Base-by-base conservation (phyloP, 2,797 vertebrate genomes). In the Crenuchus spilurus region DNA sequence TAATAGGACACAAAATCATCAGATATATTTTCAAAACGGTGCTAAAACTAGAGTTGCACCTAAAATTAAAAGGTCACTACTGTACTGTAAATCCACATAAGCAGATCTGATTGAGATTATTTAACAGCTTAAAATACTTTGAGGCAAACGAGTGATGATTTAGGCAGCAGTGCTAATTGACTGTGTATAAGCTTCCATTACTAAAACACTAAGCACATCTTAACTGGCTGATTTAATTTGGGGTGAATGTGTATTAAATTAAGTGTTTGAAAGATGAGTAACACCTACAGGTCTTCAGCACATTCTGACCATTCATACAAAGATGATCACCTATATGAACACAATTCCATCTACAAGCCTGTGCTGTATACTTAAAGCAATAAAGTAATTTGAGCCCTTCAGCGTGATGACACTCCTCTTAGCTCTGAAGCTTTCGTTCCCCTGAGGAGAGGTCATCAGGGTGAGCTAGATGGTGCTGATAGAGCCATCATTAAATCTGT, bases 401-500 rank as follows among this genome's bases (percentile, higher is more conserved):
- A n/a, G 30, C 16, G 64, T 33, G 28, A 64, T 42, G n/a, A 44
- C 48, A 6, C 39, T 11, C 13, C 22, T 28, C 6, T 69, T 76
- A 30, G 10, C 41, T n/a, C 54, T 30, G 39, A 46, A 26, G 9
- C n/a, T 13, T 37, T 20, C 20, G 10, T 48, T 46, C 18, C 62
- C 51, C 49, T 39, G 28, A 63, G 70, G 42, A 8, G 5, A 33
- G 26, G 31, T 71, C 49, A 63, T 28, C 26, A 52, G 69, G 35
- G 20, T 41, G 57, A 52, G 54, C 46, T 37, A 37, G 39, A 63
- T 57, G 33, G 30, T 9, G 63, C 65, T 63, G 52, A 83, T 67
- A 76, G 41, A 83, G 42, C 57, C 62, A 13, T 75, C 77, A 77
- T 51, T 69, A 75, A 58, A 67, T 65, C 28, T 30, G 51, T 76